Conservation (phyloP, 2,888 invertebrate species). For the Penaeus monodon region DNA sequence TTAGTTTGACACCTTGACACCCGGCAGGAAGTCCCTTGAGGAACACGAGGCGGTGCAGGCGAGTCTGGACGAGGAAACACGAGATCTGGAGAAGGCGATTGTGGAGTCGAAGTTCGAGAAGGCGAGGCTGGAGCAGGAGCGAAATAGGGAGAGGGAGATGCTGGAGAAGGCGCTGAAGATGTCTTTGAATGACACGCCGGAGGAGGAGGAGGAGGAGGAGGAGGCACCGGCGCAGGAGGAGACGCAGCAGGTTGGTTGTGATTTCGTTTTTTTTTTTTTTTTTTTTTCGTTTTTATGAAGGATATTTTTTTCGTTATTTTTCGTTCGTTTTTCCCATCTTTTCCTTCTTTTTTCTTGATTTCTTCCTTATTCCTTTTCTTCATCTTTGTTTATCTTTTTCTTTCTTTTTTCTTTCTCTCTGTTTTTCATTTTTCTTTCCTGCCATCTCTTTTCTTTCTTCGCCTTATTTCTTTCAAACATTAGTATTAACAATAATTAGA, state of each 20-base stretch:
- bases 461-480: too few species aligned
- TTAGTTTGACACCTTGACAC: not conserved
- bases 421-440: too few species aligned
- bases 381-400: too few species aligned
- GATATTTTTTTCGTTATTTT: too few species aligned
- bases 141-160: conserved; percentile 69
- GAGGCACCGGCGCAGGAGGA: not conserved
- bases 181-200: conserved; percentile 42
- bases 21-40: conserved; percentile 62
- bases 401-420: too few species aligned
- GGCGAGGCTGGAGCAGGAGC: conserved; percentile 69
- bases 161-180: conserved; percentile 66
- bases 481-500: too few species aligned
- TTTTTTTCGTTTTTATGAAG: too few species aligned
- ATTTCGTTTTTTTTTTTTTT: too few species aligned
- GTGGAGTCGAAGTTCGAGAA: conserved; percentile 68
- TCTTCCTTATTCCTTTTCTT: too few species aligned
- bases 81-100: conserved; percentile 66
- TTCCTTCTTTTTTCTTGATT: too few species aligned
- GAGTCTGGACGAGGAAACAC: conserved; percentile 65
- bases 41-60: conserved; percentile 65
- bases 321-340: too few species aligned
- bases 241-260: not conserved
- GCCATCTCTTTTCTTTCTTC: too few species aligned
- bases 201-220: conserved; percentile 11